Conservation (phyloP, 2,113 vertebrate species). For the Progne subis region DNA sequence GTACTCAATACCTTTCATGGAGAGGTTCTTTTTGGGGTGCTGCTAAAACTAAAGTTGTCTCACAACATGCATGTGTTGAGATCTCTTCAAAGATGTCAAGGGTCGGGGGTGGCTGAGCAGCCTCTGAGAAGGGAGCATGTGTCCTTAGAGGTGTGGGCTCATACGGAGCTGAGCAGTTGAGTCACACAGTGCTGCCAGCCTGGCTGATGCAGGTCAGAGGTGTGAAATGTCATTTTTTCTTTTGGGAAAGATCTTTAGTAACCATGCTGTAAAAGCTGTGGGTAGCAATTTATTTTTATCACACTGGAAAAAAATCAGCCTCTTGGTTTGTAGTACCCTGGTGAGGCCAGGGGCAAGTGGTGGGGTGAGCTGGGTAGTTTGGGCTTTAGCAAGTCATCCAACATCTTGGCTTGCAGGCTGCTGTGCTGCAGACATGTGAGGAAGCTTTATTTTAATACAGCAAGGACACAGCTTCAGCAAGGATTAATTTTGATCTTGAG, state of each 20-base stretch:
- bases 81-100: not conserved
- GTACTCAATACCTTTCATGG: not conserved
- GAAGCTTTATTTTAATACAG: not conserved
- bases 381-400: not conserved
- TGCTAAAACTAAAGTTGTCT: not conserved
- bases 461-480: not conserved
- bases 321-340: not conserved
- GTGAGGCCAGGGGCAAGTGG: not conserved
- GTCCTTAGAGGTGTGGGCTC: fast-evolving
- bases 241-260: not conserved
- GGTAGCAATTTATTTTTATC: not conserved
- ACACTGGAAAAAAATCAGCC: not conserved
- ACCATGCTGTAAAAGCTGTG: not conserved
- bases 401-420: not conserved
- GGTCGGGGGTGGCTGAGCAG: not conserved
- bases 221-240: not conserved
- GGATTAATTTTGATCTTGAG: not conserved
- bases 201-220: not conserved
- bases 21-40: not conserved
- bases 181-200: not conserved
- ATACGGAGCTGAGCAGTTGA: fast-evolving
- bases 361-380: not conserved
- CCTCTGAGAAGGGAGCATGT: not conserved
- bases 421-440: not conserved
- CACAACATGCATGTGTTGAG: fast-evolving